Conservation (phyloP, 37 sponge, comb jelly and placozoan genomes). For the Spongia lamella region DNA sequence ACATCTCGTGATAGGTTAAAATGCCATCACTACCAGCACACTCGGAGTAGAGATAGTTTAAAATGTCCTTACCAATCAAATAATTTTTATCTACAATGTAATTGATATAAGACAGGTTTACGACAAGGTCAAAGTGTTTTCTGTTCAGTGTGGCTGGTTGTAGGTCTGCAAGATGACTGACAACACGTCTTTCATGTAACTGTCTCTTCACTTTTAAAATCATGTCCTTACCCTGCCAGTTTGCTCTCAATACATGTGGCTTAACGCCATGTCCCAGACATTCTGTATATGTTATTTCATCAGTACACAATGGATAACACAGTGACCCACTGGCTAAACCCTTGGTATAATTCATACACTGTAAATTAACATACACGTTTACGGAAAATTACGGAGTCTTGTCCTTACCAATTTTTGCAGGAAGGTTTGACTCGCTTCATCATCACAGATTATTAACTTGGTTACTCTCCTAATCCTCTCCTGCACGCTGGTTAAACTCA, state of each 20-base stretch:
- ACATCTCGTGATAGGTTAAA: conserved; percentile 32
- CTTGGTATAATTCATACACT: conserved; percentile 58
- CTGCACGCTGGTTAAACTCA: no score
- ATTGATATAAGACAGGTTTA: no score
- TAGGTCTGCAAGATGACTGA: neutral
- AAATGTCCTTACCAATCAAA: no score
- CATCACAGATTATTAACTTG: neutral
- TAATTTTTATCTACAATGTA: no score
- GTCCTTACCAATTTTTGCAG: conserved; percentile 9
- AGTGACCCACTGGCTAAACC: conserved; percentile 50
- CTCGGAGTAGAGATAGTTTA: conserved; percentile 30
- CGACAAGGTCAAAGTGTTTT: no score
- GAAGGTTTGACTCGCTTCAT: conserved; percentile 7
- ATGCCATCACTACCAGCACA: conserved; percentile 55
- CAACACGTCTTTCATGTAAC: neutral
- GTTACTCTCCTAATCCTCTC: no score
- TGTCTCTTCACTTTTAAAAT: conserved; percentile 29
- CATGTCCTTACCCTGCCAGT: conserved; percentile 35
- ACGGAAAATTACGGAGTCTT: neutral
- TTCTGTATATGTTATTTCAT: conserved; percentile 22
- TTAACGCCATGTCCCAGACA: conserved; percentile 71
- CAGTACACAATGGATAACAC: conserved; percentile 52
- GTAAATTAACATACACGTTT: neutral
- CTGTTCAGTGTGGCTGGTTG: neutral
- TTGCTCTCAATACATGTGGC: conserved; percentile 43